phyloP scores from a whole-genome alignment of 2,113 vertebrate species.

The Stegostoma tigrinum region DNA sequence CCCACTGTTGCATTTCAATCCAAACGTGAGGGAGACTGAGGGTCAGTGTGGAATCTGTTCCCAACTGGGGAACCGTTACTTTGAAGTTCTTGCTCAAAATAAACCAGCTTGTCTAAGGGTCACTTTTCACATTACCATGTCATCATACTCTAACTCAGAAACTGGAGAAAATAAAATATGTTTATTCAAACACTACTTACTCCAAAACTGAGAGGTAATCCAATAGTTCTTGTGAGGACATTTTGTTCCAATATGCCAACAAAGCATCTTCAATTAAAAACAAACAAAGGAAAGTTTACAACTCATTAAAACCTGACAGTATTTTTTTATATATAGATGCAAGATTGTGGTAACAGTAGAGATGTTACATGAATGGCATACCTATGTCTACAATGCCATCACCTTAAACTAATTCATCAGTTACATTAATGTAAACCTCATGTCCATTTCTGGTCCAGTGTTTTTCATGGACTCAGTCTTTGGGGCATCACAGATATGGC shows the following conservation, averaged over 20 bases:
- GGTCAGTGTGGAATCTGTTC: neutral
- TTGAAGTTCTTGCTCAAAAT: neutral
- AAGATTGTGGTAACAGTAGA: neutral
- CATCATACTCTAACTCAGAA: neutral
- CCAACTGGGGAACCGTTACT: neutral
- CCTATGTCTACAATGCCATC: neutral
- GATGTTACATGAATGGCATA: neutral
- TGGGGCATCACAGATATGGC: neutral
- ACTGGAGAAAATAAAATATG: neutral
- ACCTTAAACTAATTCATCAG: neutral
- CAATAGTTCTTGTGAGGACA: constrained; percentile 80
- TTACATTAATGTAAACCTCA: neutral
- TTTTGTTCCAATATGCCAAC: constrained; percentile 84
- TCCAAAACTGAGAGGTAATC: constrained; percentile 84
- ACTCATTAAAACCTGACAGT: neutral
- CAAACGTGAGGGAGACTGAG: too few species aligned
- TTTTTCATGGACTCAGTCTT: neutral
- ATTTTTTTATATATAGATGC: neutral
- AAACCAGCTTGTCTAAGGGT: neutral
- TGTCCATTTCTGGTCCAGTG: neutral
- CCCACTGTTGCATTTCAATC: too few species aligned
- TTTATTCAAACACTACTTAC: constrained; percentile 63
- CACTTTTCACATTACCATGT: neutral
- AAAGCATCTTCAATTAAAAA: constrained; percentile 70
- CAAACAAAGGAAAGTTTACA: constrained; percentile 33